These are phyloP conservation scores for Eulithis testata DNA, from an alignment of 2,888 invertebrate genomes.

Conservation along the genomic window DNA sequence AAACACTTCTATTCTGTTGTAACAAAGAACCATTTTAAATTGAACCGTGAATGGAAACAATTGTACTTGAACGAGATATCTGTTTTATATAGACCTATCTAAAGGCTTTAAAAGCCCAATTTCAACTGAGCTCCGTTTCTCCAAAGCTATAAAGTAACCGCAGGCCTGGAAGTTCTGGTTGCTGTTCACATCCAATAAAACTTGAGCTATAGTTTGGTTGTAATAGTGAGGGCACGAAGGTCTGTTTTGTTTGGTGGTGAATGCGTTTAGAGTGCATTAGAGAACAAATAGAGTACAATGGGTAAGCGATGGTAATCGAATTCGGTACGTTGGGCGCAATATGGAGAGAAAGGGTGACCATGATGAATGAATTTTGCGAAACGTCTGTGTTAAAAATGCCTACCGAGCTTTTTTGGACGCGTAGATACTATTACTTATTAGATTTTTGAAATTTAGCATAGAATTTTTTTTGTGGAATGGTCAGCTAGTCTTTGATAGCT, in stretches of 20 bases:
- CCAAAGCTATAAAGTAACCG: conserved; percentile 8
- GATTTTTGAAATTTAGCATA: too few species aligned
- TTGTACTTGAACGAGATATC: conserved; percentile 41
- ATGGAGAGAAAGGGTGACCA: conserved; percentile 50
- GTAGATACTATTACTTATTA: too few species aligned
- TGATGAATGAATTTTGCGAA: conserved; percentile 9
- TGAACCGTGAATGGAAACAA: conserved; percentile 46
- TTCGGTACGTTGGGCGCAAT: conserved; percentile 60
- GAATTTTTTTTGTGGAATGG: not conserved
- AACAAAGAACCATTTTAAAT: conserved; percentile 41
- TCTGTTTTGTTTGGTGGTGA: conserved; percentile 47
- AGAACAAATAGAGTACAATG: conserved; percentile 66
- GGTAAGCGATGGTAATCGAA: conserved; percentile 69
- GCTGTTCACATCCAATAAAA: conserved; percentile 34
- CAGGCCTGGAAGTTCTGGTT: conserved; percentile 27
- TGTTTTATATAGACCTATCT: conserved; percentile 40
- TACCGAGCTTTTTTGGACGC: not conserved
- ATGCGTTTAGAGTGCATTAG: conserved; percentile 60
- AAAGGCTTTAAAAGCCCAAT: conserved; percentile 24
- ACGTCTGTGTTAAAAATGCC: not conserved
- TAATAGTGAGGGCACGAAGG: conserved; percentile 41
- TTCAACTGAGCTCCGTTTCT: conserved; percentile 14
- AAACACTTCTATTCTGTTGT: conserved; percentile 53
- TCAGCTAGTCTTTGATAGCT: too few species aligned
- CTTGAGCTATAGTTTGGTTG: conserved; percentile 41